Evolutionary conservation across 2,797 vertebrate genomes (phyloP).

Genomic region (Luscinia megarhynchos): DNA sequence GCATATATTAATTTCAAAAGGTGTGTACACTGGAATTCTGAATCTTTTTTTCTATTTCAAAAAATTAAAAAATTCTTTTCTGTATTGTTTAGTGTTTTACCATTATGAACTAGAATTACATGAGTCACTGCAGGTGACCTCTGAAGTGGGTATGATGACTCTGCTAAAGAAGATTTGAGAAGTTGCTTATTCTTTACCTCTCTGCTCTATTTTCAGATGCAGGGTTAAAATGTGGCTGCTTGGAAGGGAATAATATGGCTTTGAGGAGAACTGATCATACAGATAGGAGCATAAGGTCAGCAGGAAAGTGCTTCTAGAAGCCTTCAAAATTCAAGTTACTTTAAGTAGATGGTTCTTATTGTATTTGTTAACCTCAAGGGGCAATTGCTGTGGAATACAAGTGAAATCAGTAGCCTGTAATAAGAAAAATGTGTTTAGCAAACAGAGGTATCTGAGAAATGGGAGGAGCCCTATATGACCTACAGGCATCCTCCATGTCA

Average conservation of each 20-base stretch:
- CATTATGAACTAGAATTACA: not conserved
- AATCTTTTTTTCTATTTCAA: not conserved
- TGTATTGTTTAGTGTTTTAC: not conserved
- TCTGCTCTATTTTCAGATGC: not conserved
- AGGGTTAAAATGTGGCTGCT: not conserved
- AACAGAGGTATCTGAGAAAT: not conserved
- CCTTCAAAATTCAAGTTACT: conserved; percentile 34
- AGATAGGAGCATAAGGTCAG: conserved; percentile 1
- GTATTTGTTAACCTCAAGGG: conserved; percentile 51
- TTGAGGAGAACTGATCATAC: not conserved
- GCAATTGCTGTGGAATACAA: not conserved
- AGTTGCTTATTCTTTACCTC: not conserved
- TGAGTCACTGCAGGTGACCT: not conserved
- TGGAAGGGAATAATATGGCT: not conserved
- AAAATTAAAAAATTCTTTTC: not conserved
- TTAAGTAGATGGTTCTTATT: conserved; percentile 10
- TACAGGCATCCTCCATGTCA: not conserved
- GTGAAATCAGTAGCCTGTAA: not conserved
- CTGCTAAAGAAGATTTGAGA: not conserved
- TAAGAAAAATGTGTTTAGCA: not conserved
- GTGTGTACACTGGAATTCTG: not conserved
- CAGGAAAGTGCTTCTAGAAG: not conserved
- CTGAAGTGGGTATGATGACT: not conserved
- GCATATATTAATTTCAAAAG: not conserved
- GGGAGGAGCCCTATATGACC: not conserved